A percentile compares a stretch with the other conserved stretches of the same genome.
Evolutionary conservation across 1,140 invertebrate genomes (phyloP).

Genomic region (Bombus sibiricus): DNA sequence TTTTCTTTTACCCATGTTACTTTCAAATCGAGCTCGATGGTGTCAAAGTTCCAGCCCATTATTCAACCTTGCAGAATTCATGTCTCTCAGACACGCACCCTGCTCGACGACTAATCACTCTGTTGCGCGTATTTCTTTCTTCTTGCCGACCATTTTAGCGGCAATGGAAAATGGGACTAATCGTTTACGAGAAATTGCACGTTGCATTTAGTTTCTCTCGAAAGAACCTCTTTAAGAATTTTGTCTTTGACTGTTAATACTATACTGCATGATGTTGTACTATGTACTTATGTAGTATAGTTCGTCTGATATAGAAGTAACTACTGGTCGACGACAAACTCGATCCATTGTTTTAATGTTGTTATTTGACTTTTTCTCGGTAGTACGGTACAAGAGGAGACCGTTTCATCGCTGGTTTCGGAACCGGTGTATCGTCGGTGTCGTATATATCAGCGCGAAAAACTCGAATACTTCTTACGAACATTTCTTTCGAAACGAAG

Average conservation of each 20-base stretch:
- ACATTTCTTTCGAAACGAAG: constrained; percentile 59
- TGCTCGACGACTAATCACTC: constrained; percentile 16
- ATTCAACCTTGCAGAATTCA: constrained; percentile 71
- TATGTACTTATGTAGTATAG: background rate
- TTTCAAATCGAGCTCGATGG: constrained; percentile 42
- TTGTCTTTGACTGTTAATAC: background rate
- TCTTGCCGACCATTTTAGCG: constrained; percentile 24
- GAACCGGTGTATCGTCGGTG: background rate
- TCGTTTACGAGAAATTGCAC: background rate
- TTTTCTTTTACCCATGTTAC: background rate
- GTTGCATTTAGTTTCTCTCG: background rate
- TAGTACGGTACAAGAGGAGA: background rate
- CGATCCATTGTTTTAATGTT: background rate
- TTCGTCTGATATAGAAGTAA: background rate
- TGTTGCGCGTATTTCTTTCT: background rate
- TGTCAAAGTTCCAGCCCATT: constrained; percentile 71
- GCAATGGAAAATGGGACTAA: constrained; percentile 20
- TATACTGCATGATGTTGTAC: background rate
- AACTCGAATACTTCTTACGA: constrained; percentile 61
- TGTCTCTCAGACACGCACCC: constrained; percentile 69
- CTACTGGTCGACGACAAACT: background rate
- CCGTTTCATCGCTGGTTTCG: background rate
- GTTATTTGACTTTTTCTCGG: background rate
- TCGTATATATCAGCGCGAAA: constrained; percentile 50
- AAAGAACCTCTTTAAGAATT: background rate